A percentile compares a stretch with the other conserved stretches of the same genome.
Evolutionary conservation across 1,140 invertebrate species (phyloP).

Genomic region (Bombus difficillimus): DNA sequence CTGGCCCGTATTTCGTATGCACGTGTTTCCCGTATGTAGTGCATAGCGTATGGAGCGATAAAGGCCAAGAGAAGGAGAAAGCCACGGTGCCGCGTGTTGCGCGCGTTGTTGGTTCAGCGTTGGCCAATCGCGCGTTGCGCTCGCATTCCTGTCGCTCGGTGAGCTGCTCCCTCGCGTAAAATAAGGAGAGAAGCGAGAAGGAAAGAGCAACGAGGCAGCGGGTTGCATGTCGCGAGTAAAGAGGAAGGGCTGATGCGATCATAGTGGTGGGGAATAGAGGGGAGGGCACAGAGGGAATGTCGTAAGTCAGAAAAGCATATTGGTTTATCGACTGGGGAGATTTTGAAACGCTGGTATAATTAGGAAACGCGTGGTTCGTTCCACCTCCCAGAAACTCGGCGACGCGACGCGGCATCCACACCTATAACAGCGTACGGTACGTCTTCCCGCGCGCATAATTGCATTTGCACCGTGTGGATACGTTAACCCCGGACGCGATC

Average conservation of each 20-base stretch:
- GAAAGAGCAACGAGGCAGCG: slow-evolving; percentile 42
- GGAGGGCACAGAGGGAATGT: slow-evolving; percentile 67
- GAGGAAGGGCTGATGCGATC: not conserved
- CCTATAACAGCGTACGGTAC: not conserved
- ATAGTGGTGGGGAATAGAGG: slow-evolving; percentile 24
- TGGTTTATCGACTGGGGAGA: slow-evolving; percentile 79
- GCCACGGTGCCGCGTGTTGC: slow-evolving; percentile 15
- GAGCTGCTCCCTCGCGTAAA: slow-evolving; percentile 61
- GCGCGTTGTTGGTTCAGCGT: slow-evolving; percentile 65
- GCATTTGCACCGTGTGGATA: not conserved
- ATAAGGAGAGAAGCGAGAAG: slow-evolving; percentile 59
- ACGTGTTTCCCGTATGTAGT: slow-evolving; percentile 12
- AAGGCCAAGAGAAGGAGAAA: slow-evolving; percentile 48
- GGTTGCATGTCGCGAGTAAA: not conserved
- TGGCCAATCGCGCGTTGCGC: slow-evolving; percentile 77
- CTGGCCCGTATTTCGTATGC: not conserved
- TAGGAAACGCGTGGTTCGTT: slow-evolving; percentile 76
- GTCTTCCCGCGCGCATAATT: not conserved
- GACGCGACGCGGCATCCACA: slow-evolving; percentile 22
- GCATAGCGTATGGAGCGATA: slow-evolving; percentile 28
- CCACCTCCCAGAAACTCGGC: slow-evolving; percentile 45
- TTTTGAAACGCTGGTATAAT: slow-evolving; percentile 80
- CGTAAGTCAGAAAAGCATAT: slow-evolving; percentile 80
- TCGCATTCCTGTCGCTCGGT: slow-evolving; percentile 77
- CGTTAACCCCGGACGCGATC: not conserved